Conservation (phyloP, 2,797 vertebrate genomes). For the Alcedo quadribrachys region DNA sequence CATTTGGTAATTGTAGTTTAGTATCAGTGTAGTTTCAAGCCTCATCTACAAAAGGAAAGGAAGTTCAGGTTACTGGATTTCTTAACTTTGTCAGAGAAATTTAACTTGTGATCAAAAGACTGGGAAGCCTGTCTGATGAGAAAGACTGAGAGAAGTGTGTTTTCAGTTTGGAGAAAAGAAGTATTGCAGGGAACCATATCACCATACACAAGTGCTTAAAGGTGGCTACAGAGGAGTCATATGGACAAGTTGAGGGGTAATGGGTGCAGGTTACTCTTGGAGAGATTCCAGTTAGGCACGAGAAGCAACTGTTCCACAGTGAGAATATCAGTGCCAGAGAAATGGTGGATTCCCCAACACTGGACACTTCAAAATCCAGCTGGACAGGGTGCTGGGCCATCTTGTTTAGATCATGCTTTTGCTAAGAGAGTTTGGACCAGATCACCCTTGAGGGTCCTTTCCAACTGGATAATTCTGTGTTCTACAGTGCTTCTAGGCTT, state of each 20-base stretch:
- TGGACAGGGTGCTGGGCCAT: background rate
- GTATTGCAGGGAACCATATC: background rate
- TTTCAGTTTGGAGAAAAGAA: background rate
- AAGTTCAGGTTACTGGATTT: background rate
- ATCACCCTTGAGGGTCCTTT: background rate
- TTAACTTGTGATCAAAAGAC: background rate
- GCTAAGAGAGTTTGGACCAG: background rate
- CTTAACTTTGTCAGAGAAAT: background rate
- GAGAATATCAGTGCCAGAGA: background rate
- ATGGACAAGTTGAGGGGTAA: background rate
- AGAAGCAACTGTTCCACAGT: background rate
- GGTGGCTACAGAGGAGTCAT: background rate
- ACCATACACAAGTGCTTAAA: background rate
- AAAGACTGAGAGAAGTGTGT: background rate
- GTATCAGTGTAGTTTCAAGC: background rate
- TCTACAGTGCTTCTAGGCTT: background rate
- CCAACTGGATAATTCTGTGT: background rate
- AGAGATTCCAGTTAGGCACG: background rate
- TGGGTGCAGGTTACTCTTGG: background rate
- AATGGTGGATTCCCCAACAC: background rate
- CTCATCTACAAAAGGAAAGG: background rate
- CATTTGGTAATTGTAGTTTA: background rate
- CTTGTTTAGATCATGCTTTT: background rate
- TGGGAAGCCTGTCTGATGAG: background rate
- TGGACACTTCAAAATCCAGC: background rate